phyloP scores from a whole-genome alignment of 2,797 vertebrate species.

The Cynodonichthys magdalenae region DNA sequence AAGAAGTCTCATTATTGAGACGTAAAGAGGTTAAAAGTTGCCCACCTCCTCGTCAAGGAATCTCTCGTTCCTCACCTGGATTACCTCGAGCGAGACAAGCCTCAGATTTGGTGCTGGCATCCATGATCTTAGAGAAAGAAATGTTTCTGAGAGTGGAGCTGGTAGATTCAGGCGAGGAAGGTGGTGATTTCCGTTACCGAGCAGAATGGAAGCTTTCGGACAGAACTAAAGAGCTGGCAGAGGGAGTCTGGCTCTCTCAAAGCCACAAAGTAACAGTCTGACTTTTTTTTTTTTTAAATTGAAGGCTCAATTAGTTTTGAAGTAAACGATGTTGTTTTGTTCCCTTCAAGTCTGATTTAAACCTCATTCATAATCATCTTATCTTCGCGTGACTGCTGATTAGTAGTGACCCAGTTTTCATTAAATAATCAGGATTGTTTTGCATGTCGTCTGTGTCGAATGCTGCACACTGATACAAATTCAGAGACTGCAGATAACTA shows the following conservation, averaged over 20 bases:
- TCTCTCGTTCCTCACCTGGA: constrained; percentile 60
- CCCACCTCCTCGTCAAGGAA: constrained; percentile 13
- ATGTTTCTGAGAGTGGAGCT: constrained; percentile 74
- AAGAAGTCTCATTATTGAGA: constrained; percentile 28
- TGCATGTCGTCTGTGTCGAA: constrained; percentile 29
- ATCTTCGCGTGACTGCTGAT: constrained; percentile 45
- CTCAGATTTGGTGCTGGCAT: constrained; percentile 51
- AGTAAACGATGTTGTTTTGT: constrained; percentile 14
- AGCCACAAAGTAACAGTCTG: constrained; percentile 49
- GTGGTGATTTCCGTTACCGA: constrained; percentile 61
- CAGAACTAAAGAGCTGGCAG: constrained; percentile 68
- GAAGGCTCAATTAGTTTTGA: constrained; percentile 36
- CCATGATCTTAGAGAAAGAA: constrained; percentile 67
- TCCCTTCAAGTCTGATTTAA: constrained; percentile 28
- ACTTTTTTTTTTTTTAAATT: constrained; percentile 25
- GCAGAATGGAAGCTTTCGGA: constrained; percentile 77
- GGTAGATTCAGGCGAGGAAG: constrained; percentile 57
- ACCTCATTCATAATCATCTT: constrained; percentile 22
- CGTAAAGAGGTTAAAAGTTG: constrained; percentile 32
- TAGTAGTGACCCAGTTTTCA: constrained; percentile 44
- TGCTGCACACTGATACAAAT: constrained; percentile 28
- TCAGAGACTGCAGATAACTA: constrained; percentile 42
- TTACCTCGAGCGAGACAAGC: constrained; percentile 47
- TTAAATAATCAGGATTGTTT: constrained; percentile 43
- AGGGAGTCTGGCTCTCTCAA: constrained; percentile 72